Evolutionary conservation across 2,888 invertebrate genomes (phyloP).

Genomic region (Aporophyla nigra): DNA sequence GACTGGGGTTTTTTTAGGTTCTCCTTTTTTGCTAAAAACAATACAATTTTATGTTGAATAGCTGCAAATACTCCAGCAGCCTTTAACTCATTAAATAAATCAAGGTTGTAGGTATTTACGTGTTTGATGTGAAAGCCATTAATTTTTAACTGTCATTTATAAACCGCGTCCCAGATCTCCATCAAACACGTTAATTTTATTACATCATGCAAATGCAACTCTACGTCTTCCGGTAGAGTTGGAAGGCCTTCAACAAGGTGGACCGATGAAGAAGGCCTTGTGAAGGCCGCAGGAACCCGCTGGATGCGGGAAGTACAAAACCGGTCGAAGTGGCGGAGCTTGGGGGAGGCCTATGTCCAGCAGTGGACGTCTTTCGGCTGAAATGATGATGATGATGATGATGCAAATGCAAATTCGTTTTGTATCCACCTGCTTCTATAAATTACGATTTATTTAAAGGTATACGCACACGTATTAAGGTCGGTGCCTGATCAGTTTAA

Average conservation of each 20-base stretch:
- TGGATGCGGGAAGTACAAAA: too few relatives aligned
- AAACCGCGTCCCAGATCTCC: not conserved
- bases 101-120: not conserved
- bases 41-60: not conserved
- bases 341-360: too few relatives aligned
- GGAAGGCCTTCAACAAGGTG: too few relatives aligned
- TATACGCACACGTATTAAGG: not conserved
- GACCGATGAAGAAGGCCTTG: too few relatives aligned
- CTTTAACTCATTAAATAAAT: not conserved
- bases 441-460: not conserved
- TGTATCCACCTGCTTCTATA: not conserved
- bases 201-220: not conserved
- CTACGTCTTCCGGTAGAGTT: too few relatives aligned
- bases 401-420: not conserved
- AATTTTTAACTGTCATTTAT: not conserved
- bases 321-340: too few relatives aligned
- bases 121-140: not conserved
- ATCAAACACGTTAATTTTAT: not conserved
- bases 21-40: not conserved
- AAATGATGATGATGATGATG: too few relatives aligned
- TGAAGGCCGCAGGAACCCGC: too few relatives aligned
- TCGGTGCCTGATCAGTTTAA: not conserved
- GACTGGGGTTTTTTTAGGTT: slow-evolving; percentile 57
- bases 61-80: not conserved
- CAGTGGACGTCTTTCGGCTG: too few relatives aligned